Evolutionary conservation across 2,797 vertebrate genomes (phyloP).

Genomic region (Steatocranus sp.): DNA sequence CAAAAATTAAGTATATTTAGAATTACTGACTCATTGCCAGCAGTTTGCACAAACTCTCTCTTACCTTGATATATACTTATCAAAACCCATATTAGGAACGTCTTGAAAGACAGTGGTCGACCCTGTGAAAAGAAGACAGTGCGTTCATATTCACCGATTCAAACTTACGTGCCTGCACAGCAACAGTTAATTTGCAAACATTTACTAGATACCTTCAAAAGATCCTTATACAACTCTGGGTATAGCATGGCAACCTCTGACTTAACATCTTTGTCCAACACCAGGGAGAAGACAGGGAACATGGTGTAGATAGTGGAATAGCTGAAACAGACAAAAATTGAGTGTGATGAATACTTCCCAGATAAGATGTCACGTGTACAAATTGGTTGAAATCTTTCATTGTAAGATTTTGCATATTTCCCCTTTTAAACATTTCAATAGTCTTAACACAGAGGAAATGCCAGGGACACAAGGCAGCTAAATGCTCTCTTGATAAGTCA

Average conservation of each 20-base stretch:
- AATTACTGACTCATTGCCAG: background rate
- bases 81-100: conserved; percentile 96
- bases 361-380: background rate
- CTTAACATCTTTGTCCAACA: conserved; percentile 97
- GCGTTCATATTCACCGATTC: background rate
- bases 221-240: conserved; percentile 97
- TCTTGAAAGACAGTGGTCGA: conserved; percentile 95
- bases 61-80: conserved; percentile 99
- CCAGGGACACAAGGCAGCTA: conserved; percentile 46
- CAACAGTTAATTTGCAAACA: background rate
- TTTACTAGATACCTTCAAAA: conserved; percentile 84
- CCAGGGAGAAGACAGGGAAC: conserved; percentile 98
- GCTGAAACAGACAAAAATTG: conserved; percentile 61
- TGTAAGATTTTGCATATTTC: conserved; percentile 25
- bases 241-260: conserved; percentile 98
- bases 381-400: background rate
- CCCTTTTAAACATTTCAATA: conserved; percentile 33
- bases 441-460: conserved; percentile 64
- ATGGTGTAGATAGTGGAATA: conserved; percentile 98
- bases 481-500: conserved; percentile 69
- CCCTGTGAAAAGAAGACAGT: conserved; percentile 72
- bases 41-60: conserved; percentile 3
- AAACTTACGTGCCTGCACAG: background rate
- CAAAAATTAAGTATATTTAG: background rate
- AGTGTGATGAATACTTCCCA: background rate